phyloP scores from a whole-genome alignment of 2,797 vertebrate genomes.

The Danionella dracula region DNA sequence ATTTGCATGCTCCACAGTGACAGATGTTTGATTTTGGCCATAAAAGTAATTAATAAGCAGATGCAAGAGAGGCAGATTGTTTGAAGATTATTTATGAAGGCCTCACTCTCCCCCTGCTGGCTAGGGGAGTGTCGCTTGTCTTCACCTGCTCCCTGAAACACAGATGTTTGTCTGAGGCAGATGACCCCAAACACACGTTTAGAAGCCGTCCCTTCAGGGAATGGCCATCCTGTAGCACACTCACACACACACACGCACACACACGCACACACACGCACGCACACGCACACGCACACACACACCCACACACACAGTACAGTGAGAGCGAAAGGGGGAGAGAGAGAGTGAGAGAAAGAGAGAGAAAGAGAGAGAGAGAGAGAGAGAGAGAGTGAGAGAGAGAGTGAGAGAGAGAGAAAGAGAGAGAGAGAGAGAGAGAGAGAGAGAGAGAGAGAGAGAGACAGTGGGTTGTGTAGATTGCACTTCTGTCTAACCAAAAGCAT shows the following conservation, averaged over 20 bases:
- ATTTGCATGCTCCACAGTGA: slow-evolving; percentile 77
- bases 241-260: too few species aligned
- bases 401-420: too few species aligned
- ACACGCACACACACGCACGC: too few species aligned
- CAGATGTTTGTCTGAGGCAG: slow-evolving; percentile 63
- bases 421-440: slow-evolving; percentile 16
- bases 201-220: slow-evolving; percentile 38
- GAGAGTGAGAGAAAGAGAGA: too few species aligned
- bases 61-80: slow-evolving; percentile 74
- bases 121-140: slow-evolving; percentile 49
- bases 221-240: not conserved
- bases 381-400: too few species aligned
- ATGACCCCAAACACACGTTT: slow-evolving; percentile 47
- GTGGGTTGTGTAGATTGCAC: slow-evolving; percentile 2
- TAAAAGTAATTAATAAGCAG: slow-evolving; percentile 75
- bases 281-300: too few species aligned
- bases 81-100: slow-evolving; percentile 80
- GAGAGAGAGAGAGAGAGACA: slow-evolving; percentile 14
- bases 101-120: slow-evolving; percentile 57
- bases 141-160: slow-evolving; percentile 67
- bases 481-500: slow-evolving; percentile 20
- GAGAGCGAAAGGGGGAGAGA: too few species aligned
- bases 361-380: too few species aligned
- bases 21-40: slow-evolving; percentile 80
- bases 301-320: too few species aligned